These are phyloP conservation scores for Hoplodrina blanda DNA, from an alignment of 2,888 invertebrate genomes.

Conservation along the genomic window DNA sequence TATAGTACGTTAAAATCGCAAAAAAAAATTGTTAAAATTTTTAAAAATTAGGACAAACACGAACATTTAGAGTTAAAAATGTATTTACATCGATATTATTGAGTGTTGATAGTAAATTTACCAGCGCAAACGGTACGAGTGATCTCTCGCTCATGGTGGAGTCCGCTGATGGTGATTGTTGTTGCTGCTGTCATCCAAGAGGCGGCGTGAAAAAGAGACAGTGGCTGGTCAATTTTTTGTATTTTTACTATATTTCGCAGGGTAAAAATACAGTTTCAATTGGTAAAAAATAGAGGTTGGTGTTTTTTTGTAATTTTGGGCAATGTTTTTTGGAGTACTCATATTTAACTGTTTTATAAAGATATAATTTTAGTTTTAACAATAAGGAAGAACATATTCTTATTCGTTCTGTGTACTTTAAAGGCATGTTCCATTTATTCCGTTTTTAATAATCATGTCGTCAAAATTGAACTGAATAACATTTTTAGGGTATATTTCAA, in stretches of 20 bases:
- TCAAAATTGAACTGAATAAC: no score
- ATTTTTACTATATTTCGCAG: not conserved
- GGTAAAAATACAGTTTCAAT: not conserved
- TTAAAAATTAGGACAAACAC: conserved; percentile 44
- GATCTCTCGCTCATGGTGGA: conserved; percentile 90
- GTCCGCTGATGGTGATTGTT: conserved; percentile 89
- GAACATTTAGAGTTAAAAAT: conserved; percentile 70
- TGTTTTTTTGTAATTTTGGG: no score
- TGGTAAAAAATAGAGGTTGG: not conserved
- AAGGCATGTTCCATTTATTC: no score
- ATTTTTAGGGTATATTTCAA: no score
- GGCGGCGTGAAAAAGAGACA: conserved; percentile 81
- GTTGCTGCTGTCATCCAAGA: conserved; percentile 80
- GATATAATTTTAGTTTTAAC: no score
- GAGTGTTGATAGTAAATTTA: conserved; percentile 87
- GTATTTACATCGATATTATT: conserved; percentile 87
- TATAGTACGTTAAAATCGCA: conserved; percentile 39
- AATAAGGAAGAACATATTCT: no score
- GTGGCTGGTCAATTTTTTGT: conserved; percentile 29
- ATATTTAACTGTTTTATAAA: not conserved
- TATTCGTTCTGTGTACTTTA: no score
- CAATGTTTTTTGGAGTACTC: not conserved
- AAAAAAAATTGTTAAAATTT: conserved; percentile 28
- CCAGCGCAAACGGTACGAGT: conserved; percentile 88
- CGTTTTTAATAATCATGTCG: not conserved